A percentile compares a stretch with the other conserved stretches of the same genome.
phyloP scores from a whole-genome alignment of 2,113 vertebrate species.

The Anser brachyrhynchus region DNA sequence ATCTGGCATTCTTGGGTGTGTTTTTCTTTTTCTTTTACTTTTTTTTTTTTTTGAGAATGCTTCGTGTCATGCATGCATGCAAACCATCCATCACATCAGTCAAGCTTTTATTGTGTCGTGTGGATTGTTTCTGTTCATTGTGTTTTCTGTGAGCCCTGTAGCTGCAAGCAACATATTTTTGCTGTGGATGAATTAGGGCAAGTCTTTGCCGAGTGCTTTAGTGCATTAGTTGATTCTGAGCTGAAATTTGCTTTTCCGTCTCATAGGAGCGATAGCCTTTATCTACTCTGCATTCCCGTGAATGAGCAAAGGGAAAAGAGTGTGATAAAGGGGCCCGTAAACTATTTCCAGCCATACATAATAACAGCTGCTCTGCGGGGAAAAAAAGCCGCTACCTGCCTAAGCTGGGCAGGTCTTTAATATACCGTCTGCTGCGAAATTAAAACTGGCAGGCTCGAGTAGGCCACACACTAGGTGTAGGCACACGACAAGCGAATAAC shows the following conservation, averaged over 20 bases:
- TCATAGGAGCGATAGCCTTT: background rate
- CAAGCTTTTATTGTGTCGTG: background rate
- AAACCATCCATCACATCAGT: slow-evolving; percentile 13
- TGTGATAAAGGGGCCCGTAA: background rate
- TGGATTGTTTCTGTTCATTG: slow-evolving; percentile 24
- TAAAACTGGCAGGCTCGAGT: background rate
- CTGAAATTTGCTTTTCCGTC: slow-evolving; percentile 6
- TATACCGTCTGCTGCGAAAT: background rate
- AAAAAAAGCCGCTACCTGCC: background rate
- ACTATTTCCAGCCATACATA: background rate
- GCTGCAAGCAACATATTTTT: slow-evolving; percentile 18
- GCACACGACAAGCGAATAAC: background rate
- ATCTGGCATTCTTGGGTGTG: background rate
- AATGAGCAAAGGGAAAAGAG: background rate
- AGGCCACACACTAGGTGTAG: background rate
- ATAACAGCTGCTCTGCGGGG: background rate
- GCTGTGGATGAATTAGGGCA: background rate
- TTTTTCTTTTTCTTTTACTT: background rate
- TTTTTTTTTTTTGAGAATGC: background rate
- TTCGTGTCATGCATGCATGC: background rate
- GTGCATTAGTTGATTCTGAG: background rate
- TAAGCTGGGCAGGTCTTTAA: background rate
- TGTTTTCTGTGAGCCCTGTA: background rate
- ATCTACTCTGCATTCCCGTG: background rate
- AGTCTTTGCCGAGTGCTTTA: background rate